Conservation (phyloP, 2,797 vertebrate genomes). For the Emydoidea blandingii region DNA sequence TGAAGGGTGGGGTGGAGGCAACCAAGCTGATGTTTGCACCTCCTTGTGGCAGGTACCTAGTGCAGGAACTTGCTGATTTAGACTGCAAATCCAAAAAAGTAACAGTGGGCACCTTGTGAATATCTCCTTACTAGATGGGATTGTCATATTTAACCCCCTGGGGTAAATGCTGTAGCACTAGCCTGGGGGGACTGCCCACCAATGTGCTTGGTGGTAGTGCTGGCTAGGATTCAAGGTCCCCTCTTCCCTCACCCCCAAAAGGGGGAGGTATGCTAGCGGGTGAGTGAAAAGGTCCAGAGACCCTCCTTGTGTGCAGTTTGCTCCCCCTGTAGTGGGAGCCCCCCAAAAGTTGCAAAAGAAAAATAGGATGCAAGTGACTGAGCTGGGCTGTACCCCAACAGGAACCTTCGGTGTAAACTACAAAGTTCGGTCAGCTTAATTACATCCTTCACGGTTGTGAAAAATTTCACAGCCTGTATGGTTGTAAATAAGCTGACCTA, state of each 20-base stretch:
- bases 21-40: background rate
- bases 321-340: background rate
- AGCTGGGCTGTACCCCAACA: background rate
- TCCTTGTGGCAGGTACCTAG: background rate
- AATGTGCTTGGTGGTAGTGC: background rate
- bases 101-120: background rate
- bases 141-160: background rate
- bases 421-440: too few species aligned
- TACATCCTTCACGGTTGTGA: background rate
- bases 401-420: background rate
- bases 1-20: background rate
- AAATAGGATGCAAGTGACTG: background rate
- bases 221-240: background rate
- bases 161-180: background rate
- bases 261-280: fast-evolving
- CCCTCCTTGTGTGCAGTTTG: background rate
- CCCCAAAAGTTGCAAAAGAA: background rate
- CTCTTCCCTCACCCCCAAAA: background rate
- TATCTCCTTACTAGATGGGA: background rate
- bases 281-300: background rate
- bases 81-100: background rate
- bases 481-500: background rate
- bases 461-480: background rate
- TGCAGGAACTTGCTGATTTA: background rate
- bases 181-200: too few species aligned